Evolutionary conservation across 2,113 vertebrate genomes (phyloP), one percentile per base, ranked within the genome.

Genomic region (Coptodon rendalli): DNA sequence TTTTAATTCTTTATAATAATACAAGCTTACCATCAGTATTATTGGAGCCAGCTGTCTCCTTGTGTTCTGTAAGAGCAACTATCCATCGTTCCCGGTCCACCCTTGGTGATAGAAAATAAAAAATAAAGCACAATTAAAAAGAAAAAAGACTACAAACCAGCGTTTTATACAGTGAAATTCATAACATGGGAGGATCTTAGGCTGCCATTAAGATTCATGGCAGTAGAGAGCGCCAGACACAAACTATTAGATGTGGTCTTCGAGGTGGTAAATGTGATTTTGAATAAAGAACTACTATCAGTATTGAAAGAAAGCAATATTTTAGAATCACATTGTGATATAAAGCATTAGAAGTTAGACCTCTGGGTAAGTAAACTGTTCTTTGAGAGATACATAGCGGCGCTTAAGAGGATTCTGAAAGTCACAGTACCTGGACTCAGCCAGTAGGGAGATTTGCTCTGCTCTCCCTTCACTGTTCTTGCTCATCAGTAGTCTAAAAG

Each of bases 11-110:
- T 50, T 8, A 54, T 79, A 56, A 85, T 34, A 50, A 4, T 10
- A 7, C 6, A 14, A 22, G 84, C 95, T 84, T 91, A 99, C 98
- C 97, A 86, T 96, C 97, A 93, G 96, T 98, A 27, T 93, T 95
- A 6, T 87, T 81, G 48, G 85, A 94, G 2, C 52, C 89, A 2
- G 88, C 87, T 0, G 89, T 86, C 59, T 91, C 91, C 7, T 97
- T 97, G 48, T 94, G 81, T 82, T 96, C 94, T 27, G 91, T 95
- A 3, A 99, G 96, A 0, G 98, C 98, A 0, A 95, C 94, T 5
- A 98, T 97, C 99, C 99, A 99, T 0, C 98, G 96, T 0, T 98
- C 98, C 1, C 97, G 95, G 86, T 98, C 98, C 16, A 97, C 96
- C 96, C 99, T 99, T 89, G 11, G 57, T 53, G 86, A 78, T 7